These are phyloP conservation scores for Camponotus floridanus DNA, from an alignment of 1,140 invertebrate genomes.

Conservation along the genomic window DNA sequence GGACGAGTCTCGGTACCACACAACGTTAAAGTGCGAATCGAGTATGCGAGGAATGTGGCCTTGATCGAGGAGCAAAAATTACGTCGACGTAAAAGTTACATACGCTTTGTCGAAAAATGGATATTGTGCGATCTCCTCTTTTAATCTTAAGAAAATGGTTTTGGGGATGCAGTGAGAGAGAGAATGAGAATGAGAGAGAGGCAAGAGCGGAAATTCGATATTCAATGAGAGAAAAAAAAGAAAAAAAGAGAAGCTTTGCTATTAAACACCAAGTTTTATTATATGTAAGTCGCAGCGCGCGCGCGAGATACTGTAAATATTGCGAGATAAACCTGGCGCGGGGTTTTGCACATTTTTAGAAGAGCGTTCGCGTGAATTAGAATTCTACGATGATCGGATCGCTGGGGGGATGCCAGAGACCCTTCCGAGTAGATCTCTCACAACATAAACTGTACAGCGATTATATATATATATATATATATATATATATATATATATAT, in stretches of 20 bases:
- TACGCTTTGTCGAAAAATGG: constrained; percentile 32
- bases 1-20: background rate
- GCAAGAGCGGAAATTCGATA: background rate
- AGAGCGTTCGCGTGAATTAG: constrained; percentile 50
- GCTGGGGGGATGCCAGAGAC: background rate
- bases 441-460: constrained; percentile 61
- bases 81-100: constrained; percentile 10
- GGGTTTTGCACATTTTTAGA: constrained; percentile 72
- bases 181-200: background rate
- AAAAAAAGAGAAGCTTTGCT: constrained; percentile 21
- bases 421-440: background rate
- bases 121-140: constrained; percentile 29
- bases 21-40: constrained; percentile 34
- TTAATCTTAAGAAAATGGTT: constrained; percentile 41
- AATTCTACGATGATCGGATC: constrained; percentile 7
- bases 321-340: constrained; percentile 52
- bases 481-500: constrained; percentile 28
- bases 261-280: constrained; percentile 69
- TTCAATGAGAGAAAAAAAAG: background rate
- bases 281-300: constrained; percentile 62
- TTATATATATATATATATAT: constrained; percentile 25
- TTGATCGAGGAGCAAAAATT: constrained; percentile 45
- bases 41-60: constrained; percentile 50
- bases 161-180: background rate
- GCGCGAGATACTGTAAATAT: constrained; percentile 69